Base-by-base conservation (phyloP, 2,113 vertebrate genomes). In the Stegastes partitus region DNA sequence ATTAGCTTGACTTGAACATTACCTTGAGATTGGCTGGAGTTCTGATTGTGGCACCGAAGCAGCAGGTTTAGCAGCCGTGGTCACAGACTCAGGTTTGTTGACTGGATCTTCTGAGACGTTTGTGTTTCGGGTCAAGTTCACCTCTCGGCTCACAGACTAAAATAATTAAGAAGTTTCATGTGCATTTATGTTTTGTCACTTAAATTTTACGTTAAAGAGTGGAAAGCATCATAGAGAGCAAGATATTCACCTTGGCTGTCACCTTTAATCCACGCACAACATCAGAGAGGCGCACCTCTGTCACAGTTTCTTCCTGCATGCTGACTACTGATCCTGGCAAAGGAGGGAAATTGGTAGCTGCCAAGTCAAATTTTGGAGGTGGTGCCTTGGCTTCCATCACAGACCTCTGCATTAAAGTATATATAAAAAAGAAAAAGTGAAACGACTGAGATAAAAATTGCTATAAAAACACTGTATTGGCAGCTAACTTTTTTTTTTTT, bases 271-370 rank as follows among this genome's bases (percentile, higher is more conserved):
- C 97, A 79, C 97, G 96, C 11, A 98, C 97, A 0, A 99, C 85
- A 83, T 99, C 98, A 0, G 98, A 96, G 93, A 99, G 96, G 75
- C 96, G 96, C 88, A 95, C 96, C 86, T 99, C 98, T 83, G 96
- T 89, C 54, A 96, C 84, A 1, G 93, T 92, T 86, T 98, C 98
- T 64, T 94, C 97, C 1, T 91, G 93, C 0, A 76, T 70, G 78
- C 94, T 96, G 65, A 94, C 95, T 71, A 95, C 94, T 81, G 95
- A 96, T 81, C 98, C 98, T 53, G 98, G 98, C 84, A 99, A 87
- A 39, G 98, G 98, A 82, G 98, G 98, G 89, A 99, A 99, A 92
- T 96, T 99, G 76, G 97, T 96, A 76, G 97, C 94, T 81, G 96
- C 89, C 89, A 99, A 94, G 85, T 99, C 98, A 93, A 99, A 99